Conservation (phyloP, 2,888 invertebrate species). For the Herminia tarsipennalis region DNA sequence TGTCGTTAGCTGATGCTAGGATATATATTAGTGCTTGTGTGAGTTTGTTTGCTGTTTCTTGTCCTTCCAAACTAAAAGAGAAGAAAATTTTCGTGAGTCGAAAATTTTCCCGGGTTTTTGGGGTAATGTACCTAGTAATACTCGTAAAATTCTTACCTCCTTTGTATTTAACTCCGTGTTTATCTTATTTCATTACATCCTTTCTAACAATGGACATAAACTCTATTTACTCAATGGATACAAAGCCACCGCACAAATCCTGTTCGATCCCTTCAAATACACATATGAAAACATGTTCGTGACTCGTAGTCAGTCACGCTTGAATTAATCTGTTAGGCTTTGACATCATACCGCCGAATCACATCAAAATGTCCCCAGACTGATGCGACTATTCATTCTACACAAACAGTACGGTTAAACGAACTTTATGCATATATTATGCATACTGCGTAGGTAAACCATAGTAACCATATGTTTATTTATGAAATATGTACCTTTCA, state of each 20-base stretch:
- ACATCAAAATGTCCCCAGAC: slow-evolving; percentile 45
- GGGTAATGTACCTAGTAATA: too few relatives aligned
- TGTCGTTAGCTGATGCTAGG: too few relatives aligned
- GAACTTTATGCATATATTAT: slow-evolving; percentile 9
- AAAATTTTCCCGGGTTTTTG: too few relatives aligned
- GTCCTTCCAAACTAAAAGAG: too few relatives aligned
- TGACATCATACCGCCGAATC: slow-evolving; percentile 55
- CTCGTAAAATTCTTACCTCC: too few relatives aligned
- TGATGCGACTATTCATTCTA: slow-evolving; percentile 35
- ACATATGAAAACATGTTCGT: slow-evolving; percentile 52
- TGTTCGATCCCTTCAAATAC: slow-evolving; percentile 48
- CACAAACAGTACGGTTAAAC: neutral
- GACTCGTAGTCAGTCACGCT: slow-evolving; percentile 49
- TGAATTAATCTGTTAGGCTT: slow-evolving; percentile 55
- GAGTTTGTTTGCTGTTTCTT: too few relatives aligned
- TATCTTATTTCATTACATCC: too few relatives aligned
- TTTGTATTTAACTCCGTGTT: too few relatives aligned
- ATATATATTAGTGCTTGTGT: too few relatives aligned
- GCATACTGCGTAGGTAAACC: slow-evolving; percentile 5
- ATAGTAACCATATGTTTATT: neutral
- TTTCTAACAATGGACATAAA: slow-evolving; percentile 24
- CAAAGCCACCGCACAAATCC: slow-evolving; percentile 46
- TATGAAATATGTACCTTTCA: neutral
- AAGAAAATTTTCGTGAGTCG: too few relatives aligned
- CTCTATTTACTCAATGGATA: slow-evolving; percentile 30